Conservation (phyloP, 2,113 vertebrate species). For the Craseonycteris thonglongyai region DNA sequence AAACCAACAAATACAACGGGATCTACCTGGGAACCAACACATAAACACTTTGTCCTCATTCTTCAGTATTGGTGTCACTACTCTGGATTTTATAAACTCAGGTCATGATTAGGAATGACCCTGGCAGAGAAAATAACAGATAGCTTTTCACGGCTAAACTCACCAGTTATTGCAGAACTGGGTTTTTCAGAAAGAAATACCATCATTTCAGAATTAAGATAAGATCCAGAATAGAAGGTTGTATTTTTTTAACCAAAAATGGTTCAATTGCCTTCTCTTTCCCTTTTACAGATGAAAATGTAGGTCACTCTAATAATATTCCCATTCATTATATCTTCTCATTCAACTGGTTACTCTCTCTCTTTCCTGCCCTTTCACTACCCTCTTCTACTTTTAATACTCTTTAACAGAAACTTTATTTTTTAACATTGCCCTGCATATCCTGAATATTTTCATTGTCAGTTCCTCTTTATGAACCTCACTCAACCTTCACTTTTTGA, state of each 20-base stretch:
- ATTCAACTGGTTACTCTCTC: not conserved
- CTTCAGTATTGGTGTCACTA: not conserved
- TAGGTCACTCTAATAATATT: not conserved
- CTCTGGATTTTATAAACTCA: not conserved
- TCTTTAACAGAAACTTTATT: not conserved
- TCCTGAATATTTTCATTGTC: not conserved
- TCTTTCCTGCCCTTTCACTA: not conserved
- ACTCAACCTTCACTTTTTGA: not conserved
- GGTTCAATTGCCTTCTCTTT: not conserved
- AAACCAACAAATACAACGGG: not conserved
- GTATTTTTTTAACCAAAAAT: not conserved
- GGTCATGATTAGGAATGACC: not conserved
- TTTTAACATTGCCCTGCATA: not conserved
- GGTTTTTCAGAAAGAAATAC: conserved; percentile 13
- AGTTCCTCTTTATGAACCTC: not conserved
- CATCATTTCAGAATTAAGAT: not conserved
- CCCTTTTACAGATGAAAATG: not conserved
- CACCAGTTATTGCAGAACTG: not conserved
- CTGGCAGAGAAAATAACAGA: not conserved
- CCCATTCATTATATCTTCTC: not conserved
- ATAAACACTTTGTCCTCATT: not conserved
- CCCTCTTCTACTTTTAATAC: not conserved
- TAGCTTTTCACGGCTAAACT: not conserved
- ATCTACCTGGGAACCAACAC: not conserved
- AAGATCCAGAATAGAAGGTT: not conserved